Evolutionary conservation across 53 echinoderm and acorn worm species (phyloP).

Genomic region (Echinarachnius parma): DNA sequence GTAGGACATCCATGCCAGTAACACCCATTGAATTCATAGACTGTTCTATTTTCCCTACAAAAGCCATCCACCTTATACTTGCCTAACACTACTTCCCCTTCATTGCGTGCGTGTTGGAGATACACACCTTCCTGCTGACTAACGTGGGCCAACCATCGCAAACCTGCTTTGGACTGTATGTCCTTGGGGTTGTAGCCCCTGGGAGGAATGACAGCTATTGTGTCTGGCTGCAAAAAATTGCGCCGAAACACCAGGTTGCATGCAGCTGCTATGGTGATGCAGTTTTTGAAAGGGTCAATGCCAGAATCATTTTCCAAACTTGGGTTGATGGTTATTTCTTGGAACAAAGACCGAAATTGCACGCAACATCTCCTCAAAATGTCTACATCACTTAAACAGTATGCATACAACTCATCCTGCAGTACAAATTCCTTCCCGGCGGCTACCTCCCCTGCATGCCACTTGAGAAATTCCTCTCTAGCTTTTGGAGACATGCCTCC

Average conservation of each 20-base stretch:
- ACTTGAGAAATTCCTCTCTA: slow-evolving; percentile 14
- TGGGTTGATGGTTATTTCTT: neutral
- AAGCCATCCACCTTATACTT: slow-evolving; percentile 41
- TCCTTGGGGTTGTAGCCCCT: slow-evolving; percentile 48
- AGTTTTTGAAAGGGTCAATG: slow-evolving; percentile 59
- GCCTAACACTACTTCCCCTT: neutral
- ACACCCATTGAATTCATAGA: slow-evolving; percentile 20
- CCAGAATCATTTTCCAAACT: slow-evolving; percentile 8
- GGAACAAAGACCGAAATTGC: slow-evolving; percentile 13
- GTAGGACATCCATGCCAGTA: slow-evolving; percentile 18
- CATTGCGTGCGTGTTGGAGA: slow-evolving; percentile 1
- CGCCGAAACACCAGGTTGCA: slow-evolving; percentile 58
- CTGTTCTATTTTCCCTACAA: slow-evolving; percentile 9
- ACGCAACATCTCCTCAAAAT: slow-evolving; percentile 34
- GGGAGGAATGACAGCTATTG: slow-evolving; percentile 50
- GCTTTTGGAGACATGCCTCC: slow-evolving; percentile 14
- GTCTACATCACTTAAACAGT: slow-evolving; percentile 43
- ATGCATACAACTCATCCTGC: slow-evolving; percentile 15
- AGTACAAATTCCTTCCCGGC: slow-evolving; percentile 29
- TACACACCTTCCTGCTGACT: neutral
- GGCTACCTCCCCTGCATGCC: slow-evolving; percentile 17
- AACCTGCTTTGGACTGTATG: slow-evolving; percentile 37
- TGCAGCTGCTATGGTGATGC: slow-evolving; percentile 55
- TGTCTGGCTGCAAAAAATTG: slow-evolving; percentile 51
- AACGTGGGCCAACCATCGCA: slow-evolving; percentile 42